phyloP scores from a whole-genome alignment of 2,888 invertebrate genomes.

The Phrixothrix hirtus region DNA sequence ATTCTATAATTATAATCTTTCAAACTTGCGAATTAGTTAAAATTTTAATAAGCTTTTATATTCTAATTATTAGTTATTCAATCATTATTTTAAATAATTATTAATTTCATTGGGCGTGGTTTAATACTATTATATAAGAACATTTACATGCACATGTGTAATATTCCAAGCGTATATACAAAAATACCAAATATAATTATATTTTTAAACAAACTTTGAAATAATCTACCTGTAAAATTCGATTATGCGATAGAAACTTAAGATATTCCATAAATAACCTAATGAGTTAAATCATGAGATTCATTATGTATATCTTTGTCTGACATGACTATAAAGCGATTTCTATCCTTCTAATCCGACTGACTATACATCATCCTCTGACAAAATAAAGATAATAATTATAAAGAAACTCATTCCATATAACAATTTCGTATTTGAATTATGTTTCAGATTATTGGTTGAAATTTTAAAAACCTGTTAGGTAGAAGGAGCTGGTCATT shows the following conservation, averaged over 20 bases:
- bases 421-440: constrained; percentile 40
- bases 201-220: no score
- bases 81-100: no score
- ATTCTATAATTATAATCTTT: no score
- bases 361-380: constrained; percentile 35
- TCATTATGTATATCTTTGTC: constrained; percentile 1
- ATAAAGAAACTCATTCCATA: constrained; percentile 31
- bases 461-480: constrained; percentile 32
- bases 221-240: constrained; percentile 5
- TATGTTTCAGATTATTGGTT: constrained; percentile 38
- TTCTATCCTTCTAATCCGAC: not conserved
- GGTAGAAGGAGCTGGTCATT: constrained; percentile 11
- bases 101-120: no score
- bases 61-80: no score
- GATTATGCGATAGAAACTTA: constrained; percentile 4
- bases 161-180: no score
- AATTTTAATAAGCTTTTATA: no score
- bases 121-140: no score
- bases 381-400: constrained; percentile 38
- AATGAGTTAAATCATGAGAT: constrained; percentile 8
- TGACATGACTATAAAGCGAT: not conserved
- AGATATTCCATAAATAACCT: constrained; percentile 16
- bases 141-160: no score
- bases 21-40: no score
- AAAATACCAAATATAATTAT: no score